A percentile compares a stretch with the other conserved stretches of the same genome.
Evolutionary conservation across 2,888 invertebrate species (phyloP).

Genomic region (Drosophila nr. perissopoda): DNA sequence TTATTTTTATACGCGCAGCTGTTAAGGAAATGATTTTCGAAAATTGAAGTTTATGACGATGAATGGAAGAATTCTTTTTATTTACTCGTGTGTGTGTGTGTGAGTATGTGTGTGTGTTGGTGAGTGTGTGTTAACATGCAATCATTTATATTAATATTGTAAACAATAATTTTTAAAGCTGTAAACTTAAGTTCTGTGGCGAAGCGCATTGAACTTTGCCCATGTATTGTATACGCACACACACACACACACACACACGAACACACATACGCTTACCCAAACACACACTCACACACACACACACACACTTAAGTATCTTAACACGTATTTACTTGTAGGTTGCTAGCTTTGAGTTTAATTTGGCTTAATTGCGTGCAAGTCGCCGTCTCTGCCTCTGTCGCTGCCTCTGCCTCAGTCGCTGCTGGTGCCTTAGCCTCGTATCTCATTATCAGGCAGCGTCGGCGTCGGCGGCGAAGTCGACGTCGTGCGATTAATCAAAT

Average conservation of each 20-base stretch:
- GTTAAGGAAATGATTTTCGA: constrained; percentile 84
- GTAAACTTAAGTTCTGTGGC: constrained; percentile 68
- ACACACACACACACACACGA: background rate
- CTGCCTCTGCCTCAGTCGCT: constrained; percentile 15
- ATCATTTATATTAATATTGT: constrained; percentile 76
- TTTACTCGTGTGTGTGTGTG: constrained; percentile 17
- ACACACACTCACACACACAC: background rate
- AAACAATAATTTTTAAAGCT: constrained; percentile 70
- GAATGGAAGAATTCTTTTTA: constrained; percentile 77
- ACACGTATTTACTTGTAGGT: constrained; percentile 64
- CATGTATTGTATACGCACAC: constrained; percentile 22
- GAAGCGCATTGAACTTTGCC: constrained; percentile 67
- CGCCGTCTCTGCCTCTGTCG: constrained; percentile 38
- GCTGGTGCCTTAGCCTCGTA: constrained; percentile 27
- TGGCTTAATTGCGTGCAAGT: constrained; percentile 76
- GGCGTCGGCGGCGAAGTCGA: constrained; percentile 40
- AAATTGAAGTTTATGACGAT: constrained; percentile 84
- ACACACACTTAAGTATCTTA: constrained; percentile 44
- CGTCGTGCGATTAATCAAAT: constrained; percentile 76
- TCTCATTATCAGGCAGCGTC: constrained; percentile 55
- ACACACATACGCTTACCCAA: background rate
- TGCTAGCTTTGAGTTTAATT: constrained; percentile 63
- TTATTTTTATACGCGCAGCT: constrained; percentile 75
- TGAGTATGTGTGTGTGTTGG: constrained; percentile 11
- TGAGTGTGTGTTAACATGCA: constrained; percentile 57